Percentiles rank a stretch among this genome's conserved stretches.
These are phyloP conservation scores for Drosophila histrio DNA, from an alignment of 2,888 invertebrate genomes.

Conservation along the genomic window DNA sequence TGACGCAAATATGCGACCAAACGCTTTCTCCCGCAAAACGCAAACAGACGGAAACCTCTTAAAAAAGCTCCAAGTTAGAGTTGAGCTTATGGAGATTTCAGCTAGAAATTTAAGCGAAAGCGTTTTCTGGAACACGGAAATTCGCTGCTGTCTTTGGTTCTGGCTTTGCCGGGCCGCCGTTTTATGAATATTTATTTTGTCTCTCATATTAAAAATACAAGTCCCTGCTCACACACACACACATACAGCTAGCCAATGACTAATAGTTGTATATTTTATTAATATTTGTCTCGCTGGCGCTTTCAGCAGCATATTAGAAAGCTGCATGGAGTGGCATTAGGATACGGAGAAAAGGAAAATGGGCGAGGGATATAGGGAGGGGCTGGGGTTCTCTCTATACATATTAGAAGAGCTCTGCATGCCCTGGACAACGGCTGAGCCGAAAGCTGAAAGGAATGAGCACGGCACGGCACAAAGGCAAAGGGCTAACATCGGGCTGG, in stretches of 20 bases:
- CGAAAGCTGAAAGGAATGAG: conserved; percentile 8
- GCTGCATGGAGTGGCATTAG: conserved; percentile 6
- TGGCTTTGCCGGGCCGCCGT: conserved; percentile 47
- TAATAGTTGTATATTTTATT: conserved; percentile 81
- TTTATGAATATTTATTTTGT: conserved; percentile 79
- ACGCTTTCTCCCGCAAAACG: conserved; percentile 3
- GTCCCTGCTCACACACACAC: conserved; percentile 32
- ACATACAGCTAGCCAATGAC: conserved; percentile 61
- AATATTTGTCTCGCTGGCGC: conserved; percentile 67
- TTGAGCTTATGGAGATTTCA: background rate
- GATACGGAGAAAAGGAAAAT: no score
- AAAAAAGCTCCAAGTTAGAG: no score
- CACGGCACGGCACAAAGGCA: conserved; percentile 31
- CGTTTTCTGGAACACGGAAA: conserved; percentile 14
- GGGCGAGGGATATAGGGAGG: background rate
- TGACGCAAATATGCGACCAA: conserved; percentile 1
- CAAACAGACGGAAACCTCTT: background rate
- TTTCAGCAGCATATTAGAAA: conserved; percentile 46
- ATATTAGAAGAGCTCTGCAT: conserved; percentile 65
- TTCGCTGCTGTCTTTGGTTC: conserved; percentile 13
- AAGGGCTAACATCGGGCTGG: conserved; percentile 17
- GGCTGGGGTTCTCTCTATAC: conserved; percentile 15
- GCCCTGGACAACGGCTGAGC: conserved; percentile 47
- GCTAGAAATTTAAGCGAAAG: background rate
- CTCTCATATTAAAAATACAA: conserved; percentile 77